These are phyloP conservation scores for Acanthurus lineatus DNA, from an alignment of 2,797 vertebrate species.

Conservation along the genomic window DNA sequence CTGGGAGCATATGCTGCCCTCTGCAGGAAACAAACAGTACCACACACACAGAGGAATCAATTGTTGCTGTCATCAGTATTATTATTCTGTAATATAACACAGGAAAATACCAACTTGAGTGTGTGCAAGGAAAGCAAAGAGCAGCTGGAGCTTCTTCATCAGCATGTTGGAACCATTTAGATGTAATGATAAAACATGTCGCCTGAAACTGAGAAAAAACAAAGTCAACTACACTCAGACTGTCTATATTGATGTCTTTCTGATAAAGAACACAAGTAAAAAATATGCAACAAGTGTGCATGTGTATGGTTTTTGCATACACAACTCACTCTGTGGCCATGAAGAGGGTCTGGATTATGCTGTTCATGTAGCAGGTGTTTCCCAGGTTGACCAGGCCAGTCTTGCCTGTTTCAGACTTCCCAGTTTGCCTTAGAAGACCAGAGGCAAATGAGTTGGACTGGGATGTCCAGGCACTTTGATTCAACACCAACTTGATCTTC, in stretches of 20 bases:
- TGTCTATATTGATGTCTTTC: slow-evolving; percentile 1
- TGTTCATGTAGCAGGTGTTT: slow-evolving; percentile 99
- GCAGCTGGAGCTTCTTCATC: slow-evolving; percentile 97
- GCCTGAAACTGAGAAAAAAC: slow-evolving; percentile 90
- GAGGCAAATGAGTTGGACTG: slow-evolving; percentile 94
- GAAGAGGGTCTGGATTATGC: slow-evolving; percentile 97
- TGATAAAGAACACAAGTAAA: background rate
- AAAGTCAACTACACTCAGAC: background rate
- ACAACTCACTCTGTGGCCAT: slow-evolving; percentile 98
- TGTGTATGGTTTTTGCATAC: too few relatives aligned
- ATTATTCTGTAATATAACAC: background rate
- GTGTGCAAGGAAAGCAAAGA: slow-evolving; percentile 97
- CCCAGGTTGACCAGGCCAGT: slow-evolving; percentile 97
- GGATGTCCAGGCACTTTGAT: slow-evolving; percentile 99
- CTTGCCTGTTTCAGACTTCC: slow-evolving; percentile 98
- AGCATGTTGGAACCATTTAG: slow-evolving; percentile 92
- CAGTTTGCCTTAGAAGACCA: slow-evolving; percentile 91
- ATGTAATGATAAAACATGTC: slow-evolving; percentile 93
- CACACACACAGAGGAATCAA: background rate
- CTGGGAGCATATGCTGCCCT: slow-evolving; percentile 96
- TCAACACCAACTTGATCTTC: slow-evolving; percentile 95
- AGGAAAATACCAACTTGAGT: slow-evolving; percentile 90
- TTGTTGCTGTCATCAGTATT: too few relatives aligned
- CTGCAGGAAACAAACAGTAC: slow-evolving; percentile 77
- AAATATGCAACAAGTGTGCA: background rate